phyloP scores from a whole-genome alignment of 2,797 vertebrate species.

The Rhinogobio ventralis region DNA sequence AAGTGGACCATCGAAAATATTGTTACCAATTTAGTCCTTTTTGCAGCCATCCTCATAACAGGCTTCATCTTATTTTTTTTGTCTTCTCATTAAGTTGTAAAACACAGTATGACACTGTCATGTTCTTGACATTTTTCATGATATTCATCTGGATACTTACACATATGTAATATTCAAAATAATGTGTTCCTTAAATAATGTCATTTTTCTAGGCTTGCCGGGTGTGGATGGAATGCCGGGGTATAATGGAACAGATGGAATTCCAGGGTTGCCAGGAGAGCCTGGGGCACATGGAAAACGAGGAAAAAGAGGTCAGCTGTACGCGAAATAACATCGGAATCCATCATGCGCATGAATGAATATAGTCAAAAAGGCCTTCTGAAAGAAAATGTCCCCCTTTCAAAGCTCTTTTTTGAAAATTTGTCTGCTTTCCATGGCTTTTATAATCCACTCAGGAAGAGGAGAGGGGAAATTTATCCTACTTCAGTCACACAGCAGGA shows the following conservation, averaged over 20 bases:
- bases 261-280: slow-evolving; percentile 85
- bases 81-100: too few species aligned
- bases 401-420: not conserved
- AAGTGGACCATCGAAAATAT: too few species aligned
- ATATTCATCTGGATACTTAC: not conserved
- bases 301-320: slow-evolving; percentile 86
- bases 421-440: not conserved
- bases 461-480: slow-evolving; percentile 8
- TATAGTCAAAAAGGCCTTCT: slow-evolving; percentile 20
- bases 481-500: slow-evolving; percentile 19
- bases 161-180: not conserved
- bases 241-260: slow-evolving; percentile 88
- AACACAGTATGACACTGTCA: not conserved
- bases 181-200: slow-evolving; percentile 40
- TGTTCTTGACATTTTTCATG: not conserved
- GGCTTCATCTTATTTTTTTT: not conserved
- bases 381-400: slow-evolving; percentile 14
- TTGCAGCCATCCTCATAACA: not conserved
- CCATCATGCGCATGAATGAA: slow-evolving; percentile 28
- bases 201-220: slow-evolving; percentile 78
- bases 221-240: slow-evolving; percentile 84
- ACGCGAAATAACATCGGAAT: not conserved
- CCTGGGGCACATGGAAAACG: slow-evolving; percentile 87
- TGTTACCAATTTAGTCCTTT: not conserved
- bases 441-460: slow-evolving; percentile 11